phyloP scores from a whole-genome alignment of 2,797 vertebrate genomes.

The Lagorchestes hirsutus region DNA sequence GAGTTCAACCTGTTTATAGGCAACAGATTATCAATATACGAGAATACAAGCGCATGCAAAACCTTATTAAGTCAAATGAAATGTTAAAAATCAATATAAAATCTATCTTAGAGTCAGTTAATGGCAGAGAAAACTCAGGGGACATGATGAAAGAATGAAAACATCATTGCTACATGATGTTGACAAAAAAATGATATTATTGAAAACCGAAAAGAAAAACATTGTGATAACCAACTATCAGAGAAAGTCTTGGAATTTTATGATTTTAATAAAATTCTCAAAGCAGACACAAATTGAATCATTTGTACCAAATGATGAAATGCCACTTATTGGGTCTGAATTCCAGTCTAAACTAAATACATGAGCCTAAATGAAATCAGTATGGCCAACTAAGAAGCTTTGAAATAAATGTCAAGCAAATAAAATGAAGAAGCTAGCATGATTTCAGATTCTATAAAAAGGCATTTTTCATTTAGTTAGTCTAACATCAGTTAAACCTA shows the following conservation, averaged over 20 bases:
- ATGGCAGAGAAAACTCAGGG: slow-evolving; percentile 54
- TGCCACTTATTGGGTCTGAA: background rate
- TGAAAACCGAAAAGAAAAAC: slow-evolving; percentile 36
- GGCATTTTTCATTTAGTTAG: slow-evolving; percentile 49
- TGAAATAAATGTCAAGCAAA: slow-evolving; percentile 52
- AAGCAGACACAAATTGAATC: background rate
- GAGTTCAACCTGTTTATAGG: slow-evolving; percentile 68
- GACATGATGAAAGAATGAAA: slow-evolving; percentile 48
- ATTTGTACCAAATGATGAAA: background rate
- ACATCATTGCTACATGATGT: slow-evolving; percentile 24
- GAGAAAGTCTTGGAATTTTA: slow-evolving; percentile 26
- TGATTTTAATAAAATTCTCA: slow-evolving; percentile 28
- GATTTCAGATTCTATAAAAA: slow-evolving; percentile 37
- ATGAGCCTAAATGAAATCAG: slow-evolving; percentile 47
- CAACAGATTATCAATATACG: slow-evolving; percentile 76
- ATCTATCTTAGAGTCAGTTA: slow-evolving; percentile 9
- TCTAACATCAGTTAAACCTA: slow-evolving; percentile 1
- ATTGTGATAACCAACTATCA: slow-evolving; percentile 24
- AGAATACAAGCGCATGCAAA: slow-evolving; percentile 73
- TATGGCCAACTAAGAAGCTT: slow-evolving; percentile 40
- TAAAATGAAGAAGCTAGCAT: slow-evolving; percentile 46
- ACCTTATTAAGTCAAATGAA: slow-evolving; percentile 64
- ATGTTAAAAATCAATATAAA: slow-evolving; percentile 63
- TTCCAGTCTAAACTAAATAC: slow-evolving; percentile 28
- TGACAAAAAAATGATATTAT: slow-evolving; percentile 13